phyloP scores from a whole-genome alignment of 2,113 vertebrate genomes.

The Prinia subflava region DNA sequence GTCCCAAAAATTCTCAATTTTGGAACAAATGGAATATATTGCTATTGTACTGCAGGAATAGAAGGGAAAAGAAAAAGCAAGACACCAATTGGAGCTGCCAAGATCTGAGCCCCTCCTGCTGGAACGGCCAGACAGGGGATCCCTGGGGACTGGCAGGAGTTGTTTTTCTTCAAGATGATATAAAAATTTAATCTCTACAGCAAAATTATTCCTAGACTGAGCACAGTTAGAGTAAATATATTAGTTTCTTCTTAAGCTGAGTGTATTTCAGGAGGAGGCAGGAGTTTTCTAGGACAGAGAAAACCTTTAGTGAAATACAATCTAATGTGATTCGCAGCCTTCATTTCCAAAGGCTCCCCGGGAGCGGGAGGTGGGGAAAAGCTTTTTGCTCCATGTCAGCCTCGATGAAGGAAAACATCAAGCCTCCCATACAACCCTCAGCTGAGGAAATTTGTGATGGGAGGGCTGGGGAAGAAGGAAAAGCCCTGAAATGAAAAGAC shows the following conservation, averaged over 20 bases:
- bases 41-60: neutral
- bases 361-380: neutral
- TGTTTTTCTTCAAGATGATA: constrained; percentile 4
- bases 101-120: neutral
- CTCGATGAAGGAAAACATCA: neutral
- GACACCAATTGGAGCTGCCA: neutral
- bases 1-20: neutral
- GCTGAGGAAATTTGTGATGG: neutral
- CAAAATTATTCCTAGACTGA: constrained; percentile 24
- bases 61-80: neutral
- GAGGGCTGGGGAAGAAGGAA: neutral
- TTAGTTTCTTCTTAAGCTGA: neutral
- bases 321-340: neutral
- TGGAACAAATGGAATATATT: neutral
- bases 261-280: neutral
- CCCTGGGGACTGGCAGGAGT: neutral
- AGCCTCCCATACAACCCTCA: neutral
- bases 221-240: constrained; percentile 17
- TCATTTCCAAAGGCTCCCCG: neutral
- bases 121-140: neutral
- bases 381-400: neutral
- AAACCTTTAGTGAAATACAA: neutral
- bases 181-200: constrained; percentile 39
- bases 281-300: neutral
- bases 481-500: neutral